Percentiles rank a stretch among this genome's conserved stretches.
Conservation (phyloP, 2,113 vertebrate genomes). For the Cichladusa arquata region DNA sequence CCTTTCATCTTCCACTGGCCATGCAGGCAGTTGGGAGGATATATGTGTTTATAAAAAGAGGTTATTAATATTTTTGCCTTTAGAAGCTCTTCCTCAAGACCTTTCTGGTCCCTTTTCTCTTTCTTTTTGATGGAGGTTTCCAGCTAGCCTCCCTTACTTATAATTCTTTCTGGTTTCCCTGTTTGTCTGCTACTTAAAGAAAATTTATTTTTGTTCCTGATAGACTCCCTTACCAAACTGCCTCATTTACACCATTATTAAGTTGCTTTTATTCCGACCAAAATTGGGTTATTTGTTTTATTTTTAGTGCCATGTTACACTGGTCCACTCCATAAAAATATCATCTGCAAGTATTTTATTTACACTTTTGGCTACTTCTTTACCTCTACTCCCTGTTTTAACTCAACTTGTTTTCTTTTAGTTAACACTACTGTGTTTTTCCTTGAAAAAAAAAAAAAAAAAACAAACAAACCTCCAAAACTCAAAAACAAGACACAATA, state of each 20-base stretch:
- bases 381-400: not conserved
- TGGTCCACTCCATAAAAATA: not conserved
- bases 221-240: not conserved
- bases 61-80: not conserved
- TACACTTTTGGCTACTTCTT: not conserved
- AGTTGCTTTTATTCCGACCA: accelerated
- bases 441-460: not conserved
- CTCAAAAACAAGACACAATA: not conserved
- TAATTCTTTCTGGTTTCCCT: not conserved
- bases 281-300: not conserved
- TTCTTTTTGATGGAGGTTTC: not conserved
- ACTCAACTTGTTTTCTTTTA: not conserved
- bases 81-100: not conserved
- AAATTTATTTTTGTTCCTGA: not conserved
- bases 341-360: not conserved
- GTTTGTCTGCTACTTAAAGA: not conserved
- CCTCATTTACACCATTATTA: not conserved
- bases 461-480: not conserved
- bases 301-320: not conserved
- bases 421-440: not conserved
- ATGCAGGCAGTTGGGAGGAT: not conserved
- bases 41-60: not conserved
- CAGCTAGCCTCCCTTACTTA: not conserved
- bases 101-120: not conserved
- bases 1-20: constrained; percentile 48